Evolutionary conservation across 2,797 vertebrate genomes (phyloP).

Genomic region (Crax fasciolata): DNA sequence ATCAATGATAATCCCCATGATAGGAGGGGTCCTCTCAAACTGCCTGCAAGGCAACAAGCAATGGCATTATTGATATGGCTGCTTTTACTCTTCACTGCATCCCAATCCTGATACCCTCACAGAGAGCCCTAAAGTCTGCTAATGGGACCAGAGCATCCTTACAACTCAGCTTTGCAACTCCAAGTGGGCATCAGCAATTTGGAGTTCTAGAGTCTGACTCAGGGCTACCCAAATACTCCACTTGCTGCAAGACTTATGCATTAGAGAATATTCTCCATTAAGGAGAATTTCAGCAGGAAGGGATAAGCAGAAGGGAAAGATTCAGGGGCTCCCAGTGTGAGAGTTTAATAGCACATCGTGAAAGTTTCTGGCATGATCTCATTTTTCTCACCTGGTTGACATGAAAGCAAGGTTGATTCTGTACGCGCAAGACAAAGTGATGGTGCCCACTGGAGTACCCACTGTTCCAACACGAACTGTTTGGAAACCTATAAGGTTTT

Average conservation of each 20-base stretch:
- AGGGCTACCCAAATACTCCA: slow-evolving; percentile 49
- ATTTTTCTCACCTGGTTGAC: slow-evolving; percentile 92
- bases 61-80: slow-evolving; percentile 65
- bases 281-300: slow-evolving; percentile 2
- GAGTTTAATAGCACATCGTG: neutral
- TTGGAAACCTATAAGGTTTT: slow-evolving; percentile 91
- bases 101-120: slow-evolving; percentile 3
- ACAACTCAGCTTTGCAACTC: slow-evolving; percentile 45
- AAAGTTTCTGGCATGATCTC: neutral
- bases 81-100: slow-evolving; percentile 41
- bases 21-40: slow-evolving; percentile 95
- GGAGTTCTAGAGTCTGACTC: slow-evolving; percentile 25
- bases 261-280: neutral
- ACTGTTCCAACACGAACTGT: slow-evolving; percentile 96
- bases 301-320: slow-evolving; percentile 11
- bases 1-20: slow-evolving; percentile 99
- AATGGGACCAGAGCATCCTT: slow-evolving; percentile 35
- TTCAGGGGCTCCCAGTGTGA: neutral
- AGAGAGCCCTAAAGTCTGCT: neutral
- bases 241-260: neutral
- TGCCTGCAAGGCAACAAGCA: slow-evolving; percentile 90
- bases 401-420: slow-evolving; percentile 98
- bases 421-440: slow-evolving; percentile 97
- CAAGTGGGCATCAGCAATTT: slow-evolving; percentile 27
- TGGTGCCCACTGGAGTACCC: slow-evolving; percentile 95